These are phyloP conservation scores for Prietella phreatophila DNA, from an alignment of 2,113 vertebrate species.

Conservation along the genomic window DNA sequence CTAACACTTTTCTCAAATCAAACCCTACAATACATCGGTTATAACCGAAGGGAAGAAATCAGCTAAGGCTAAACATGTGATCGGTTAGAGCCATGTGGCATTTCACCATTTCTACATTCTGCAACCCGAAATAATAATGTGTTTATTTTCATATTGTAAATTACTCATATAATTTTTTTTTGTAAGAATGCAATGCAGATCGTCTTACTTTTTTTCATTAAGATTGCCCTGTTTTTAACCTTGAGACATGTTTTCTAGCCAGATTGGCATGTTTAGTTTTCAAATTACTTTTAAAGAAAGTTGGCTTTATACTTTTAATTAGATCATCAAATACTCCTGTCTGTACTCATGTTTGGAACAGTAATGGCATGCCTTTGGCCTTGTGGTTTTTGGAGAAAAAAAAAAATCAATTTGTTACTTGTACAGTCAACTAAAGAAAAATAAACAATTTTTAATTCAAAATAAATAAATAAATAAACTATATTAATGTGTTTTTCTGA, in stretches of 20 bases:
- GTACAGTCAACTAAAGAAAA: not conserved
- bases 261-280: not conserved
- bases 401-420: not conserved
- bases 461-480: not conserved
- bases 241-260: not conserved
- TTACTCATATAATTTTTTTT: not conserved
- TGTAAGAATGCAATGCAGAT: not conserved
- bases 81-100: not conserved
- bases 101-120: not conserved
- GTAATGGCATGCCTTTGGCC: not conserved
- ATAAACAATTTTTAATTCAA: not conserved
- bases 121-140: not conserved
- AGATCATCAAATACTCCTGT: slow-evolving; percentile 5
- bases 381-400: not conserved
- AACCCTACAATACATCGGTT: not conserved
- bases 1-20: not conserved
- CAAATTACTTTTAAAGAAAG: not conserved
- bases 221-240: not conserved
- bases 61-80: not conserved
- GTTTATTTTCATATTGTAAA: not conserved
- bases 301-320: not conserved
- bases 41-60: not conserved
- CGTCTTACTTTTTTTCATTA: not conserved
- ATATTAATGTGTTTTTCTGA: not conserved
- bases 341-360: not conserved